A percentile compares a stretch with the other conserved stretches of the same genome.
phyloP scores from a whole-genome alignment of 2,113 vertebrate species.

The Chauna torquata region DNA sequence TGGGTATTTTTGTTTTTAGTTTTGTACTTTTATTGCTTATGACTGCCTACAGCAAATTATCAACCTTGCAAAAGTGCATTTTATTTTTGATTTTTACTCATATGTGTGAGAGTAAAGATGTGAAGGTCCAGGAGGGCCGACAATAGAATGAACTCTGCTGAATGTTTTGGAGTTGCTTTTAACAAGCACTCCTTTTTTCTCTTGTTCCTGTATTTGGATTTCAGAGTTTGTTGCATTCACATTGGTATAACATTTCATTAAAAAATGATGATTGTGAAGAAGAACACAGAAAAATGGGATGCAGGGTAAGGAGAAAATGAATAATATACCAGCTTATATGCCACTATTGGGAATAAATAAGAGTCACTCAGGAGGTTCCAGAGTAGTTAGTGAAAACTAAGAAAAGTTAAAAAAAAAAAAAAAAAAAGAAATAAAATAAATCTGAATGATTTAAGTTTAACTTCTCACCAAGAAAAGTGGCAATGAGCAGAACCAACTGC shows the following conservation, averaged over 20 bases:
- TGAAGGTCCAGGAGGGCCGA: background rate
- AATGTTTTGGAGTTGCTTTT: background rate
- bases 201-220: background rate
- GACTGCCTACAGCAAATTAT: slow-evolving; percentile 66
- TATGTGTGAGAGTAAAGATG: background rate
- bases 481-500: background rate
- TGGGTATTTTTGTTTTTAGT: slow-evolving; percentile 43
- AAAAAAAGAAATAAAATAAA: too few species aligned
- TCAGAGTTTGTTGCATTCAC: background rate
- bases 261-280: background rate
- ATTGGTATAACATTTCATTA: background rate
- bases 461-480: background rate
- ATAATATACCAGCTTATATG: background rate
- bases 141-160: background rate
- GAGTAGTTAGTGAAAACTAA: background rate
- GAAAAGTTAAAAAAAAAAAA: background rate
- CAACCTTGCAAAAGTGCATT: slow-evolving; percentile 22
- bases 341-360: background rate
- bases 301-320: background rate
- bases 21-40: slow-evolving; percentile 42
- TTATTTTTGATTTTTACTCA: slow-evolving; percentile 5
- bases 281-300: background rate
- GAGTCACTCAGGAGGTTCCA: background rate
- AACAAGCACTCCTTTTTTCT: background rate
- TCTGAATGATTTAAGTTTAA: background rate